A percentile compares a stretch with the other conserved stretches of the same genome.
Evolutionary conservation across 2,797 vertebrate species (phyloP).

Genomic region (Myotis planiceps): DNA sequence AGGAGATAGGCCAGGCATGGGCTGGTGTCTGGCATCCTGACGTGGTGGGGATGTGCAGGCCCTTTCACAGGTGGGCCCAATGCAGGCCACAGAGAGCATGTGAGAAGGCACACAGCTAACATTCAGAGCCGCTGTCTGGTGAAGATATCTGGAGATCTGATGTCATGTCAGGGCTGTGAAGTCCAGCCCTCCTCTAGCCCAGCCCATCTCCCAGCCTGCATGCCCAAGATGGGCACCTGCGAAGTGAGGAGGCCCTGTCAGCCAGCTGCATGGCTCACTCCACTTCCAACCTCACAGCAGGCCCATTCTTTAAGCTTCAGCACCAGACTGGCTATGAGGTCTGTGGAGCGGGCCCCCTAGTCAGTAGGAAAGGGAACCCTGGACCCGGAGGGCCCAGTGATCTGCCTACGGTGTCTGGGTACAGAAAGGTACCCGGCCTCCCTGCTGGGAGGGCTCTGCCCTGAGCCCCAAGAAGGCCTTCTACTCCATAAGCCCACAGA

Average conservation of each 20-base stretch:
- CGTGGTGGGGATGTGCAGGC: no score
- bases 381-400: background rate
- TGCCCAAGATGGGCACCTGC: fast-evolving
- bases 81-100: background rate
- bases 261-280: background rate
- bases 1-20: no score
- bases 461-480: background rate
- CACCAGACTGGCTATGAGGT: background rate
- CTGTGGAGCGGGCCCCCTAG: background rate
- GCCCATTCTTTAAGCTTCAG: background rate
- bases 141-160: background rate
- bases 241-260: background rate
- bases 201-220: background rate
- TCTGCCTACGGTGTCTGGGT: background rate
- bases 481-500: no score
- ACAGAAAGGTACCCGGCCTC: background rate
- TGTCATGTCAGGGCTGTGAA: background rate
- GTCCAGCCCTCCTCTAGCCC: background rate
- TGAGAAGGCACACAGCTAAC: background rate
- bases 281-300: background rate
- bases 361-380: background rate
- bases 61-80: background rate
- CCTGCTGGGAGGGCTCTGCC: background rate
- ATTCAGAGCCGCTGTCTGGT: background rate
- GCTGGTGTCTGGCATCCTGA: background rate